These are phyloP conservation scores for Rutilus rutilus DNA, from an alignment of 2,113 vertebrate genomes.

Conservation along the genomic window DNA sequence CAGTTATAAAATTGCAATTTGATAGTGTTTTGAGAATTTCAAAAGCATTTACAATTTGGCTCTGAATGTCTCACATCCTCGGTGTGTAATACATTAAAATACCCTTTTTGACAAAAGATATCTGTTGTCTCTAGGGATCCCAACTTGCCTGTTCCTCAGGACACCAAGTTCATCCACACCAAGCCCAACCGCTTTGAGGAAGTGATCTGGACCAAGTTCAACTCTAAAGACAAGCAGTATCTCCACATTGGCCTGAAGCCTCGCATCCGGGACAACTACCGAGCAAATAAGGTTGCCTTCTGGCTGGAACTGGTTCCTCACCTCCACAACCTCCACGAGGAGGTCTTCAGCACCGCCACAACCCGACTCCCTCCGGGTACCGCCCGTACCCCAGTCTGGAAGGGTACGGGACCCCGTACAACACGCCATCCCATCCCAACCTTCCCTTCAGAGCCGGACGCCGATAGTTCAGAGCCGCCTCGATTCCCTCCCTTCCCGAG, in stretches of 20 bases:
- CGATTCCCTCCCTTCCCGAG: slow-evolving; percentile 80
- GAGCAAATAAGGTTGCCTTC: slow-evolving; percentile 93
- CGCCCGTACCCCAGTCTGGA: slow-evolving; percentile 66
- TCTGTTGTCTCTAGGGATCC: slow-evolving; percentile 77
- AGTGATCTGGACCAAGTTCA: slow-evolving; percentile 95
- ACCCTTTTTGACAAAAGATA: neutral
- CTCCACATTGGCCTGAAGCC: slow-evolving; percentile 92
- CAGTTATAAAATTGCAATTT: neutral
- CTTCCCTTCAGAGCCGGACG: slow-evolving; percentile 74
- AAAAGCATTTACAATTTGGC: neutral
- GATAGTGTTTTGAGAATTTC: neutral
- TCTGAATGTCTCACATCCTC: neutral
- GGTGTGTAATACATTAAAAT: neutral
- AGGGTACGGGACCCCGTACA: slow-evolving; percentile 68
- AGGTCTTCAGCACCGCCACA: slow-evolving; percentile 79
- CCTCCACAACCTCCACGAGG: slow-evolving; percentile 85
- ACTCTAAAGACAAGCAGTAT: slow-evolving; percentile 93
- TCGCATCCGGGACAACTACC: slow-evolving; percentile 88
- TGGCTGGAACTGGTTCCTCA: slow-evolving; percentile 92
- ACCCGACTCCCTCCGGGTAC: slow-evolving; percentile 79
- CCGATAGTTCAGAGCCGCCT: slow-evolving; percentile 76
- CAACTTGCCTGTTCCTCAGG: slow-evolving; percentile 90
- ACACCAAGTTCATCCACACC: slow-evolving; percentile 95
- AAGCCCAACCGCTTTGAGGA: slow-evolving; percentile 95
- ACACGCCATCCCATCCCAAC: slow-evolving; percentile 82